Evolutionary conservation across 2,888 invertebrate species (phyloP), one percentile per base, ranked within the genome.

Genomic region (Lochmaea capreae): DNA sequence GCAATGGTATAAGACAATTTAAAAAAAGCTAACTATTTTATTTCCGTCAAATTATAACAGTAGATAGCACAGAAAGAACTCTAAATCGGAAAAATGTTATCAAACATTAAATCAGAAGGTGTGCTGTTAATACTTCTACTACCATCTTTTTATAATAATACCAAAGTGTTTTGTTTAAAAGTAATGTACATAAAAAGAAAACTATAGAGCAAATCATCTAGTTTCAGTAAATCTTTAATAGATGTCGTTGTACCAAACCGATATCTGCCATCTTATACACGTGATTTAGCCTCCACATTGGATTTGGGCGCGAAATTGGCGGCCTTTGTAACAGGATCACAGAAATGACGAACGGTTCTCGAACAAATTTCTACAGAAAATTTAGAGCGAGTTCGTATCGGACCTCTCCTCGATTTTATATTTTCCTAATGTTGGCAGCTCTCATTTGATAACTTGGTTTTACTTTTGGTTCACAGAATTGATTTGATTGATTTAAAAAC

Each of bases 361-460:
- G n/a, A n/a, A 46, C 8, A n/a, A 12, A 18, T 62, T 58, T 42
- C 18, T 22, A 57, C 43, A n/a, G 58, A 63, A 46, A 72, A 58
- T 43, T 54, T 14, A 14, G 54, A 33, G 43, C 18, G 49, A 14
- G 12, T 26, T 67, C n/a, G 18, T 49, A 61, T n/a, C 8, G 2
- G 10, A 54, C 9, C 70, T 66, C 72, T 73, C 49, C 62, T 26
- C 26, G 10, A 16, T 18, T 8, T 78, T 68, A 66, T 81, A 76
- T 11, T 54, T 16, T 72, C 81, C 79, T 79, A 61, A 69, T 83
- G 73, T 26, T 12, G 57, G 67, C 72, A 81, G 83, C 83, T 83
- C 83, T 79, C 77, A 78, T 84, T 84, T 85, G 85, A 84, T 84
- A 85, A 86, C 84, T 86, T 84, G 82, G 84, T 46, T 46, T 46